Conservation (phyloP, 1,140 invertebrate genomes). For the Zaprionus tsacasi region DNA sequence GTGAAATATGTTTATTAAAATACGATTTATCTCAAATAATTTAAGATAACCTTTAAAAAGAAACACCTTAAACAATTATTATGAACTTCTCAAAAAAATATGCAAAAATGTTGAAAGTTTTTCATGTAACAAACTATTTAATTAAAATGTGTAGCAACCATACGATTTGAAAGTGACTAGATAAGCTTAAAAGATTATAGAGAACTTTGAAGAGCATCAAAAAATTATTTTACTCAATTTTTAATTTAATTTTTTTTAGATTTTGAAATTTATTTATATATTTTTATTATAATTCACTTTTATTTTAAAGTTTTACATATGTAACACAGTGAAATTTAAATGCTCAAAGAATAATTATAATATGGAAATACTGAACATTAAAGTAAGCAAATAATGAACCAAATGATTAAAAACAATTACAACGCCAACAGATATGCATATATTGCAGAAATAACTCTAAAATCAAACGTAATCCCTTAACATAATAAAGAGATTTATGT, state of each 20-base stretch:
- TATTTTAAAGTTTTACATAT: background rate
- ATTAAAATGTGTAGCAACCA: too few species aligned
- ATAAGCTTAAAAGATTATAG: background rate
- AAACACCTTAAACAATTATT: background rate
- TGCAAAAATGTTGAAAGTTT: background rate
- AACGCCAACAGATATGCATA: background rate
- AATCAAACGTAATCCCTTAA: constrained; percentile 3
- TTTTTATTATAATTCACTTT: background rate
- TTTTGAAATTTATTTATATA: background rate
- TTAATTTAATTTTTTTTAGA: background rate
- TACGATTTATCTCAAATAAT: background rate
- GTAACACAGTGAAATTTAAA: background rate
- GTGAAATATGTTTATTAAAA: background rate
- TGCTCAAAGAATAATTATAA: background rate
- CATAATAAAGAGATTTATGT: constrained; percentile 23
- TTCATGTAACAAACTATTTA: too few species aligned
- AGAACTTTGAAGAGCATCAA: background rate
- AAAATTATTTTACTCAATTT: background rate
- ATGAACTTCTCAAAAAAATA: background rate
- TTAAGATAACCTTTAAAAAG: background rate
- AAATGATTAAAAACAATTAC: background rate
- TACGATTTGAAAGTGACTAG: background rate
- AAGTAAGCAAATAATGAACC: background rate
- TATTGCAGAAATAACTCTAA: constrained; percentile 3
- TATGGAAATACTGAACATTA: background rate